These are phyloP conservation scores for Xestia ashworthii DNA, from an alignment of 2,888 invertebrate genomes.

Conservation along the genomic window DNA sequence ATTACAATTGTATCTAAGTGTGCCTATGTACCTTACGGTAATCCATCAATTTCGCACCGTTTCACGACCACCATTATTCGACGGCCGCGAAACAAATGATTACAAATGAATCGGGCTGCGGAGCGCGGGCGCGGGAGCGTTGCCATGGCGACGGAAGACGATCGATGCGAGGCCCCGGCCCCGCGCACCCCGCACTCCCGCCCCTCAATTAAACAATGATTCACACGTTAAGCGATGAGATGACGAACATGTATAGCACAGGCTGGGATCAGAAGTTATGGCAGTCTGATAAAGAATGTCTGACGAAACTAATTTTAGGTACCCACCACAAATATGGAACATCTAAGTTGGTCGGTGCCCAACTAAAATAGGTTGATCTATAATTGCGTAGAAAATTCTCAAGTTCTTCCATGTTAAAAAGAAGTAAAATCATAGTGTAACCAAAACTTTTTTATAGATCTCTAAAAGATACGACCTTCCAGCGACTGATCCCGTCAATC, in stretches of 20 bases:
- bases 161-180: conserved; percentile 83
- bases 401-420: neutral
- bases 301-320: neutral
- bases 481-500: conserved; percentile 40
- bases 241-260: conserved; percentile 78
- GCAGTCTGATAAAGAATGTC: neutral
- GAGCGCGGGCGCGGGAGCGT: conserved; percentile 76
- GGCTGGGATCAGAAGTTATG: conserved; percentile 37
- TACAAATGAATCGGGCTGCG: conserved; percentile 87
- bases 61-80: conserved; percentile 87
- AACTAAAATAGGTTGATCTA: conserved; percentile 16
- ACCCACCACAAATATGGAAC: neutral
- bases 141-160: conserved; percentile 87
- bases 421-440: conserved; percentile 3
- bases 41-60: conserved; percentile 87
- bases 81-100: conserved; percentile 89
- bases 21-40: conserved; percentile 69
- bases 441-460: conserved; percentile 22
- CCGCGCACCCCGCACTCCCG: conserved; percentile 72
- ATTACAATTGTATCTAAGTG: conserved; percentile 68
- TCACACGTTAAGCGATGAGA: conserved; percentile 85
- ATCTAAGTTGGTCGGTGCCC: conserved; percentile 11
- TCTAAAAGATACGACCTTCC: conserved; percentile 36
- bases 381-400: neutral
- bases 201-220: conserved; percentile 89